Evolutionary conservation across 2,113 vertebrate genomes (phyloP), one percentile per base, ranked within the genome.

Genomic region (Syngnathus floridae): DNA sequence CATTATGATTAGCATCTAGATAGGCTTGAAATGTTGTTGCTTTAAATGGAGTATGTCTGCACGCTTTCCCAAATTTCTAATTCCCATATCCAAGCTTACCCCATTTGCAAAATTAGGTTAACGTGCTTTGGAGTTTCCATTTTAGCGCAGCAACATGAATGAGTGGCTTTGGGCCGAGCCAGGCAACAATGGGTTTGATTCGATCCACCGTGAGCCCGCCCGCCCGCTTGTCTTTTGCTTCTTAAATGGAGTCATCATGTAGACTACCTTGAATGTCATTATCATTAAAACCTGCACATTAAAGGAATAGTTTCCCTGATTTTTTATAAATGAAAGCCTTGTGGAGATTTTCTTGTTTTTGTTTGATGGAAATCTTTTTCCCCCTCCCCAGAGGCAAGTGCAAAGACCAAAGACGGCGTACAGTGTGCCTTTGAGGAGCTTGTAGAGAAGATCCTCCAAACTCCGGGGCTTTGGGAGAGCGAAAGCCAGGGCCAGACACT

Each of bases 371-470:
- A 26, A 60, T 36, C 4, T 1, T 59, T 45, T 40, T 54, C 61
- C 13, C 26, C n/a, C n/a, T n/a, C n/a, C 26, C 26, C 81, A 98
- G 95, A 96, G 92, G 94, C 95, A 76, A 98, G 95, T 81, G 95
- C 94, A 77, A 98, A 97, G 90, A 97, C 95, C 52, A 92, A 93
- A 64, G 95, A 96, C 62, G 95, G 95, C 10, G 95, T 98, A 79
- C 94, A 96, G 84, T 98, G 95, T 91, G 95, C 95, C 86, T 98
- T 97, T 82, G 95, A 98, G 85, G 95, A 97, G 86, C 95, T 96
- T 43, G 95, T 97, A 78, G 95, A 97, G 90, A 98, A 98, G 90
- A 97, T 98, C 80, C 94, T 98, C 83, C 94, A 97, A 89, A 97
- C 94, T 11, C 95, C 95, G 1, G 95, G 94, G 81, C 93, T 98